A percentile compares a stretch with the other conserved stretches of the same genome.
phyloP scores from a whole-genome alignment of 30 jellyfish, hydroid and myxozoan genomes.

The Morbakka virulenta region DNA sequence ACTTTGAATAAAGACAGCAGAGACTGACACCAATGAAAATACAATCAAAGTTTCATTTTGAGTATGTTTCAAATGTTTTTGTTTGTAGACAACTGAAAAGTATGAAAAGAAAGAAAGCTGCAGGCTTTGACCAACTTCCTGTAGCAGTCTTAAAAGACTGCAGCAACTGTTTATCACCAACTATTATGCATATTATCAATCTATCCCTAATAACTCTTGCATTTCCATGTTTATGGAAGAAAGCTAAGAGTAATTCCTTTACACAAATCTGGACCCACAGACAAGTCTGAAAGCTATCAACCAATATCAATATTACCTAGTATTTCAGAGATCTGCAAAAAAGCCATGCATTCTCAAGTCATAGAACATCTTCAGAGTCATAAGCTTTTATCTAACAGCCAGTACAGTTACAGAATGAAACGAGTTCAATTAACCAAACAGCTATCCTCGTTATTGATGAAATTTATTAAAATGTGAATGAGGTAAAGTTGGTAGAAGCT shows the following conservation, averaged over 20 bases:
- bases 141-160: slow-evolving; percentile 26
- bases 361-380: too few species aligned
- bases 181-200: slow-evolving; percentile 1
- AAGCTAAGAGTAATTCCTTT: slow-evolving; percentile 6
- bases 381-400: too few species aligned
- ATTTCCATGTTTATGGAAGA: slow-evolving; percentile 3
- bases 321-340: slow-evolving; percentile 1
- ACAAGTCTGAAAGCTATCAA: too few species aligned
- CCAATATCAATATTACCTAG: slow-evolving; percentile 18
- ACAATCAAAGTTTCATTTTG: not conserved
- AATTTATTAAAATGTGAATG: too few species aligned
- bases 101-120: not conserved
- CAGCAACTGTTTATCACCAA: not conserved
- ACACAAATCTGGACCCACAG: slow-evolving; percentile 10
- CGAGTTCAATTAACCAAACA: too few species aligned
- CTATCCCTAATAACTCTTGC: not conserved
- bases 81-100: not conserved
- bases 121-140: slow-evolving; percentile 12
- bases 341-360: too few species aligned
- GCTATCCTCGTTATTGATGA: too few species aligned
- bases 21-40: too few species aligned
- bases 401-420: slow-evolving; percentile 23
- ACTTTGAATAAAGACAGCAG: too few species aligned
- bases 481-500: too few species aligned
- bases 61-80: slow-evolving; percentile 8